Evolutionary conservation across 64 coral and sea anemone genomes (phyloP).

Genomic region (Hydrozoanthus tunicans): DNA sequence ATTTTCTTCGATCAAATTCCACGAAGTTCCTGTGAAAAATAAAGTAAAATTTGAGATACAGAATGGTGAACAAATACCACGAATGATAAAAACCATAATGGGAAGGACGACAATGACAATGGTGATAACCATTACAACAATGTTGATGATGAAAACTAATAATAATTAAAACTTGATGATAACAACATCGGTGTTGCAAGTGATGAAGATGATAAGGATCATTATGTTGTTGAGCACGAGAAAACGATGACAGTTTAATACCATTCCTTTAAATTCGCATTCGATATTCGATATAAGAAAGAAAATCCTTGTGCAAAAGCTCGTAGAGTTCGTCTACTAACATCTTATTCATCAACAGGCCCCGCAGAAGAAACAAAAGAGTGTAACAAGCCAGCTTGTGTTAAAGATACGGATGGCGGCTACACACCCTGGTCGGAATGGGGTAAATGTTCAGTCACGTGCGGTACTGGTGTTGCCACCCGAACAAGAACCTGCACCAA

Average conservation of each 20-base stretch:
- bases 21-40: too few relatives aligned
- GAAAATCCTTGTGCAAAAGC: too few relatives aligned
- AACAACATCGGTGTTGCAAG: neutral
- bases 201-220: neutral
- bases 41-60: too few relatives aligned
- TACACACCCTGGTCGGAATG: neutral
- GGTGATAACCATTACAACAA: neutral
- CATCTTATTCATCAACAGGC: neutral
- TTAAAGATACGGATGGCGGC: neutral
- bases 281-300: too few relatives aligned
- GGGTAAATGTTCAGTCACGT: neutral
- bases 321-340: neutral
- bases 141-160: neutral
- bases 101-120: neutral
- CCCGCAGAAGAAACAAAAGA: neutral
- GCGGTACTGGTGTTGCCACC: neutral
- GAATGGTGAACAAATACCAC: too few relatives aligned
- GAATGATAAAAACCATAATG: neutral
- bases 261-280: neutral
- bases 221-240: neutral
- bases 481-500: constrained; percentile 10
- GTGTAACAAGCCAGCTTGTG: constrained; percentile 13
- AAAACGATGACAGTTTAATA: neutral
- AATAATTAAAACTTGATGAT: neutral
- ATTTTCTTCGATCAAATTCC: too few relatives aligned